Percentiles rank a stretch among this genome's conserved stretches.
Evolutionary conservation across 2,888 invertebrate genomes (phyloP).

Genomic region (Noctua fimbriata): DNA sequence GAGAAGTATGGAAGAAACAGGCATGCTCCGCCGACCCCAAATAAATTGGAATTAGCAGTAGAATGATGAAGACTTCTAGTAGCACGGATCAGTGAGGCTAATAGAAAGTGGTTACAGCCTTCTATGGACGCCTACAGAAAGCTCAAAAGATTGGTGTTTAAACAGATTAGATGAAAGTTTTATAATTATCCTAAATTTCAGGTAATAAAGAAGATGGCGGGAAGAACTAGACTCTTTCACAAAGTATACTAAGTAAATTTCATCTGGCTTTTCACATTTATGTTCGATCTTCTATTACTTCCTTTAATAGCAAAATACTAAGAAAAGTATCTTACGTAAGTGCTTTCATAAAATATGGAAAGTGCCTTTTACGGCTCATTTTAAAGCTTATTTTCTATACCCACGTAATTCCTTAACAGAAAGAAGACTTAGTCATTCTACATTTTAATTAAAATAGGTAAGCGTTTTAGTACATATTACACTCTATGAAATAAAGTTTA

Average conservation of each 20-base stretch:
- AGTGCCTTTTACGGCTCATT: conserved; percentile 1
- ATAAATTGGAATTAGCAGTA: not conserved
- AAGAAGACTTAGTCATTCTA: not conserved
- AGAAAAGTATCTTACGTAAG: conserved; percentile 3
- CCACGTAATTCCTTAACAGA: not conserved
- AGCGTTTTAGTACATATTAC: not conserved
- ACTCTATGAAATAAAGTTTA: not conserved
- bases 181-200: not conserved
- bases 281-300: not conserved
- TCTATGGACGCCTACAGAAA: not conserved
- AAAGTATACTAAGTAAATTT: not conserved
- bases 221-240: no score
- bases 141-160: not conserved
- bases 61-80: not conserved
- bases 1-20: not conserved
- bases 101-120: no score
- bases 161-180: not conserved
- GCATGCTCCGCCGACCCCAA: not conserved
- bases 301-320: not conserved
- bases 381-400: not conserved
- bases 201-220: no score
- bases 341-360: conserved; percentile 29
- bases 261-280: not conserved
- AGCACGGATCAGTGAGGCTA: not conserved
- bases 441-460: conserved; percentile 35